Percentiles rank a stretch among this genome's conserved stretches.
These are phyloP conservation scores for Caenorhabditis uteleia DNA, from an alignment of 2,888 invertebrate genomes.

Conservation along the genomic window DNA sequence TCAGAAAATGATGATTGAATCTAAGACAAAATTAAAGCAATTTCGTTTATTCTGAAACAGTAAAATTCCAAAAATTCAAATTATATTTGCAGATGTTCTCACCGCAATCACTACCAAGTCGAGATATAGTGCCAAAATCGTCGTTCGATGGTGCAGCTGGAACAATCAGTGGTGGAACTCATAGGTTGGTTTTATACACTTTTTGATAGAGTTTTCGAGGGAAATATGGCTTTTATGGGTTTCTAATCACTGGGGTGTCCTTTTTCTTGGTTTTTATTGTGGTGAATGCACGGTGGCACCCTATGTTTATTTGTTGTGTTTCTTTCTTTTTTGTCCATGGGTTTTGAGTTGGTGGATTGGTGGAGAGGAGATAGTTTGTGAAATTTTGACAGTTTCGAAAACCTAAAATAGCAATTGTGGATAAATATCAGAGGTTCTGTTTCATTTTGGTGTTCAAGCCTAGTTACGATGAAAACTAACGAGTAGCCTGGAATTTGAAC, in stretches of 20 bases:
- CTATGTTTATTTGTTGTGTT: conserved; percentile 10
- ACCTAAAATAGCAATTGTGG: too few relatives aligned
- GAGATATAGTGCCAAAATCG: conserved; percentile 21
- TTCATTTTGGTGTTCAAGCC: too few relatives aligned
- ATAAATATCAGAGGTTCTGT: too few relatives aligned
- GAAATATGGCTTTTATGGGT: neutral
- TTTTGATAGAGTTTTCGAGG: neutral
- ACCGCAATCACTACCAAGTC: conserved; percentile 28
- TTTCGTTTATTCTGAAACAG: too few relatives aligned
- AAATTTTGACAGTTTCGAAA: too few relatives aligned
- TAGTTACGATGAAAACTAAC: too few relatives aligned
- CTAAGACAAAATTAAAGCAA: too few relatives aligned
- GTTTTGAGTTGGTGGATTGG: too few relatives aligned
- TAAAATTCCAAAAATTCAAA: neutral
- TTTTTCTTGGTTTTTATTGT: neutral
- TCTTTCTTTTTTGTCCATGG: neutral
- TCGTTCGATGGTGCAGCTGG: conserved; percentile 17
- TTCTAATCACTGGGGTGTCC: neutral
- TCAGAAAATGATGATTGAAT: too few relatives aligned
- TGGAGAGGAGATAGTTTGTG: too few relatives aligned
- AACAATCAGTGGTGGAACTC: conserved; percentile 13
- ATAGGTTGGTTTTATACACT: conserved; percentile 10
- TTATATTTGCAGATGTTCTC: conserved; percentile 35
- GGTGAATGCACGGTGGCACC: conserved; percentile 3
- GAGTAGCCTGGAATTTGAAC: too few relatives aligned